A percentile compares a stretch with the other conserved stretches of the same genome.
Evolutionary conservation across 2,888 invertebrate species (phyloP).

Genomic region (Ophion obscuratus): DNA sequence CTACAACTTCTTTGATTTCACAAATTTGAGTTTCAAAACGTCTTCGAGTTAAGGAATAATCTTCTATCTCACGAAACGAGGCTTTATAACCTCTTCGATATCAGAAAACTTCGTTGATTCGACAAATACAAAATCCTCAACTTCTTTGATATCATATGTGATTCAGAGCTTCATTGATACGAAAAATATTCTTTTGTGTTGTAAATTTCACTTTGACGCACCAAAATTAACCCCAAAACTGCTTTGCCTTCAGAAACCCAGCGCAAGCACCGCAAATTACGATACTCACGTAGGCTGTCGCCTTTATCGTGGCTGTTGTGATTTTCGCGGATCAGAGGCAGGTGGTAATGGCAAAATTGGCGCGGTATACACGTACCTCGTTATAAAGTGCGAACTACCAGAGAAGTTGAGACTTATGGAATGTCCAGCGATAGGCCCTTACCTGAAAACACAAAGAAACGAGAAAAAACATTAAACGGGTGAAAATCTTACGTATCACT

Average conservation of each 20-base stretch:
- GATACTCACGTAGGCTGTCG: constrained; percentile 7
- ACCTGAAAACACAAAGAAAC: constrained; percentile 57
- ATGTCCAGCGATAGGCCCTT: constrained; percentile 31
- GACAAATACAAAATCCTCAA: too few species aligned
- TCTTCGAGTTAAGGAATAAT: too few species aligned
- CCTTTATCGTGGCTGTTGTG: neutral
- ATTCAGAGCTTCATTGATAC: too few species aligned
- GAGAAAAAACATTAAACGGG: constrained; percentile 6
- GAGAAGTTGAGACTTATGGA: neutral
- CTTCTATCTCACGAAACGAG: too few species aligned
- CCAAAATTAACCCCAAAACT: neutral
- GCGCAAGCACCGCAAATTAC: neutral
- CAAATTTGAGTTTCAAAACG: too few species aligned
- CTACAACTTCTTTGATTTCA: too few species aligned
- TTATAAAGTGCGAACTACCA: constrained; percentile 8
- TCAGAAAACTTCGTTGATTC: too few species aligned
- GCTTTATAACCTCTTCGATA: too few species aligned
- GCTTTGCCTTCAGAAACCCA: neutral
- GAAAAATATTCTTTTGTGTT: too few species aligned
- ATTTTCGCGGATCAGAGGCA: constrained; percentile 20
- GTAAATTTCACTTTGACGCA: neutral
- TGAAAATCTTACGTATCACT: too few species aligned
- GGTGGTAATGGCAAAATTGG: constrained; percentile 33
- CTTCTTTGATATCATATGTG: too few species aligned
- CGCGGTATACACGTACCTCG: constrained; percentile 3